Percentiles rank a stretch among this genome's conserved stretches.
phyloP scores from a whole-genome alignment of 2,888 invertebrate species.

The Dilophus febrilis region DNA sequence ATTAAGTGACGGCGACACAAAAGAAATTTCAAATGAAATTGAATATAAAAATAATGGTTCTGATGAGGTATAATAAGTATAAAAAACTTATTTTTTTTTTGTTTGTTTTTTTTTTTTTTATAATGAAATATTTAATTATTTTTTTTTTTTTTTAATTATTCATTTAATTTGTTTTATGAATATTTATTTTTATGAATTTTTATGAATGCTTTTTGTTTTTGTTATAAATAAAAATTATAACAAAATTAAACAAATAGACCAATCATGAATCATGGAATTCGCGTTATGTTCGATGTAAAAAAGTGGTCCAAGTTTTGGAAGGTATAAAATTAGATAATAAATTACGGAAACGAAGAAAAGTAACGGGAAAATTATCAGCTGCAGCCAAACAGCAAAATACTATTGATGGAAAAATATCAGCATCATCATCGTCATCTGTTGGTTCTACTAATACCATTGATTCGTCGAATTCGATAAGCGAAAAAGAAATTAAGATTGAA shows the following conservation, averaged over 20 bases:
- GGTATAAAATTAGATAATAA: slow-evolving; percentile 39
- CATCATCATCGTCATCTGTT: too few species aligned
- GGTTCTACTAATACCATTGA: too few species aligned
- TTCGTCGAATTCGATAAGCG: too few species aligned
- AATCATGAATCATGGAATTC: slow-evolving; percentile 40
- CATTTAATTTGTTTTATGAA: too few species aligned
- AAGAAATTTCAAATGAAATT: slow-evolving; percentile 19
- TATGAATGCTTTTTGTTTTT: too few species aligned
- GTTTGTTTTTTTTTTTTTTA: background rate
- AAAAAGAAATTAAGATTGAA: slow-evolving; percentile 10
- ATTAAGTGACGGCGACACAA: slow-evolving; percentile 22
- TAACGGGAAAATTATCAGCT: background rate
- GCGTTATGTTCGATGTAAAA: slow-evolving; percentile 39
- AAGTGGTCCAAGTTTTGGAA: slow-evolving; percentile 38
- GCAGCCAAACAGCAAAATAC: slow-evolving; percentile 24
- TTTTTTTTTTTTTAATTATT: too few species aligned
- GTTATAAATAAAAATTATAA: too few species aligned
- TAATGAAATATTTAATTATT: too few species aligned
- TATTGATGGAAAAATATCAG: slow-evolving; percentile 15
- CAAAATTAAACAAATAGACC: too few species aligned
- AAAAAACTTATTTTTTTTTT: slow-evolving; percentile 1
- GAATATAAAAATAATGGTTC: slow-evolving; percentile 14
- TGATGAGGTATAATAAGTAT: slow-evolving; percentile 5
- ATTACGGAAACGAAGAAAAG: slow-evolving; percentile 31
- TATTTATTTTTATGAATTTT: too few species aligned